phyloP scores from a whole-genome alignment of 2,797 vertebrate genomes.

The Ciconia nigra region DNA sequence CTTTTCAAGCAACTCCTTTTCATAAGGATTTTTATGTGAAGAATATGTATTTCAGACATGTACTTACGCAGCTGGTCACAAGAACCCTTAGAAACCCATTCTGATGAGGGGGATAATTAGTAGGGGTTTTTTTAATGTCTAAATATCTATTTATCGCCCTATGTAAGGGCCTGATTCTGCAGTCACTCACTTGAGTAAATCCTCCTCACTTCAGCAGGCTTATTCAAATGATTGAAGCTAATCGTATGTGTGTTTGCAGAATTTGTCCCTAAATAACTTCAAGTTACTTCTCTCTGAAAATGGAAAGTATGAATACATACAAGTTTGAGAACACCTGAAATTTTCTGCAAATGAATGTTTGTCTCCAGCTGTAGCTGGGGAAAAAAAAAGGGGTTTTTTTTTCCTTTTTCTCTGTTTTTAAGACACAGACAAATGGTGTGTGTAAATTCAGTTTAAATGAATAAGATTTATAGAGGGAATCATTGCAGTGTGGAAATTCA shows the following conservation, averaged over 20 bases:
- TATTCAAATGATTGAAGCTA: background rate
- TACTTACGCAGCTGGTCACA: background rate
- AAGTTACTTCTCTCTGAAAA: background rate
- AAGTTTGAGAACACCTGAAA: background rate
- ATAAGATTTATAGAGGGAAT: background rate
- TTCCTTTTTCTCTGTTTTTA: background rate
- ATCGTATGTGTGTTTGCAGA: too few relatives aligned
- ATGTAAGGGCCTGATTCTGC: background rate
- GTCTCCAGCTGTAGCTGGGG: background rate
- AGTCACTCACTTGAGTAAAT: background rate
- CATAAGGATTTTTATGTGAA: background rate
- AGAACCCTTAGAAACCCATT: background rate
- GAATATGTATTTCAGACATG: background rate
- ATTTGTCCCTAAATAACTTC: background rate
- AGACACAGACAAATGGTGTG: conserved; percentile 15
- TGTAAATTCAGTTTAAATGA: conserved; percentile 1
- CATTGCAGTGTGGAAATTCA: background rate
- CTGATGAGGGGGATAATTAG: background rate
- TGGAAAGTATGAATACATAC: background rate
- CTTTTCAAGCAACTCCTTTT: background rate
- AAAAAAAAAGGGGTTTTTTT: background rate
- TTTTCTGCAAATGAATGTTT: background rate
- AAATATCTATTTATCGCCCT: background rate
- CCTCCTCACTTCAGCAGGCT: background rate
- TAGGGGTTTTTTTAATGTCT: background rate